Percentiles rank a stretch among this genome's conserved stretches.
These are phyloP conservation scores for Oncorhynchus keta DNA, from an alignment of 2,113 vertebrate genomes.

Conservation along the genomic window DNA sequence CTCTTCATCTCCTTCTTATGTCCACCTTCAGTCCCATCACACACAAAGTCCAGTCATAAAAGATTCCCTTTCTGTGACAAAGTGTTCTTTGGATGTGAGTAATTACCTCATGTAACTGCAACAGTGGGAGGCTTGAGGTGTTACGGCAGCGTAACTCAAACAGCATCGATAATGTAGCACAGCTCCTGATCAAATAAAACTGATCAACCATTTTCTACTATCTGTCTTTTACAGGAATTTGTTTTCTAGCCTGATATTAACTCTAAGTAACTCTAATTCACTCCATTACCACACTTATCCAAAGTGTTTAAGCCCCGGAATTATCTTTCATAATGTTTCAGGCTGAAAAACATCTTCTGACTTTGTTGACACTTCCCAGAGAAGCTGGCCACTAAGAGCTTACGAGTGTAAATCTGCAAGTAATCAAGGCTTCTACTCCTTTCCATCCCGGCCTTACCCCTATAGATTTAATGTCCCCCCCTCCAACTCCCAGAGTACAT, in stretches of 20 bases:
- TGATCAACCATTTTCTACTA: neutral
- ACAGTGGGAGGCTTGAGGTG: constrained; percentile 15
- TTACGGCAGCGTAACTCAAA: neutral
- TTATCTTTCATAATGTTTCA: constrained; percentile 26
- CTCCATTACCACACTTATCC: constrained; percentile 6
- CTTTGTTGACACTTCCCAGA: constrained; percentile 7
- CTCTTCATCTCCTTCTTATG: neutral
- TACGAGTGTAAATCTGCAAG: constrained; percentile 49
- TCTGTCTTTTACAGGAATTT: neutral
- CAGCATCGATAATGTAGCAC: neutral
- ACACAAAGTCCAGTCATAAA: neutral
- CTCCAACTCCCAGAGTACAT: constrained; percentile 16
- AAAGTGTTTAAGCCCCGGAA: neutral
- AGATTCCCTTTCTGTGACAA: too few relatives aligned
- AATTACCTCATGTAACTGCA: constrained; percentile 9
- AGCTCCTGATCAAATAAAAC: neutral
- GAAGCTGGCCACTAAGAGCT: constrained; percentile 42
- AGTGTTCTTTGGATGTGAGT: neutral
- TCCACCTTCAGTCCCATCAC: neutral
- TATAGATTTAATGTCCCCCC: constrained; percentile 41
- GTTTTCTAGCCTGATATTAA: neutral
- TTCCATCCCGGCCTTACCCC: constrained; percentile 23
- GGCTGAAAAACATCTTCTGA: constrained; percentile 34
- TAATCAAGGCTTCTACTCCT: constrained; percentile 45
- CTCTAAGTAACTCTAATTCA: constrained; percentile 7